These are phyloP conservation scores for Lucilia cuprina DNA, from an alignment of 1,140 invertebrate species.

Conservation along the genomic window DNA sequence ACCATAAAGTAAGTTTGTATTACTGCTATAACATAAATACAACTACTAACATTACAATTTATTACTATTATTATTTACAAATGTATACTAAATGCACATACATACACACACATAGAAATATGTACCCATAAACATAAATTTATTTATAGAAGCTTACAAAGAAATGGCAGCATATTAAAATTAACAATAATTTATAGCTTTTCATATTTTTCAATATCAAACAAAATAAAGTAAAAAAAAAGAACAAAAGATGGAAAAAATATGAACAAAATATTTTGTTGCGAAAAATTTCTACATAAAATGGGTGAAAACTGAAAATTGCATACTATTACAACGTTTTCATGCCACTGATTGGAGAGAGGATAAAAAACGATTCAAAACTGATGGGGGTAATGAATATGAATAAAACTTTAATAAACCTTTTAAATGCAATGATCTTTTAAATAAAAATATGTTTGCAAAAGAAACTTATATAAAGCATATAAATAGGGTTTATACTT, in stretches of 20 bases:
- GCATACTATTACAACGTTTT: no score
- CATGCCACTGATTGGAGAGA: no score
- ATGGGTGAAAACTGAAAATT: no score
- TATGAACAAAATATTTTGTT: no score
- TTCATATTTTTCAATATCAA: constrained; percentile 12
- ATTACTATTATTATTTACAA: constrained; percentile 8
- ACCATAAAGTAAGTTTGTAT: background rate
- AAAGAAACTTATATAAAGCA: background rate
- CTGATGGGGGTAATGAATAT: background rate
- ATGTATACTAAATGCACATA: background rate
- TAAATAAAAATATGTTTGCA: background rate
- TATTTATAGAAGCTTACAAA: background rate
- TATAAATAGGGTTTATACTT: background rate
- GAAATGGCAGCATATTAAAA: constrained; percentile 15
- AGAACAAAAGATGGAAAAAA: background rate
- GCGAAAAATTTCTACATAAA: no score
- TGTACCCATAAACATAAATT: background rate
- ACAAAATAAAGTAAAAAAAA: background rate
- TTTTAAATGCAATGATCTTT: constrained; percentile 15
- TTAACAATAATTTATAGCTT: constrained; percentile 18
- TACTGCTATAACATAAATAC: background rate
- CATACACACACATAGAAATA: background rate
- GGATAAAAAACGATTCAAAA: no score
- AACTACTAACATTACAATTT: constrained; percentile 15
- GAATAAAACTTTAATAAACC: background rate